These are phyloP conservation scores for Eublepharis macularius DNA, from an alignment of 2,113 vertebrate species.

Conservation along the genomic window DNA sequence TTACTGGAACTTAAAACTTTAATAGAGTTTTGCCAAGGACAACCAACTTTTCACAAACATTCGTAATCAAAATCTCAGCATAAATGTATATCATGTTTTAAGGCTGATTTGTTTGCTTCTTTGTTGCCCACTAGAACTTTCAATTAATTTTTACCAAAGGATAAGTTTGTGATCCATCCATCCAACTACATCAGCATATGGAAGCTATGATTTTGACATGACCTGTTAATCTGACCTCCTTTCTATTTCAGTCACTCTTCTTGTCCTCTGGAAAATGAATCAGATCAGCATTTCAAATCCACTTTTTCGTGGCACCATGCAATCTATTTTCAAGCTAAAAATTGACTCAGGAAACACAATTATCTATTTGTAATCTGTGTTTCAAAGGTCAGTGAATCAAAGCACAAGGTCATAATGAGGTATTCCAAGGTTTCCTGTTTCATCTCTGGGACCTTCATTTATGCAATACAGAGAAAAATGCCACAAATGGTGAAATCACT, in stretches of 20 bases:
- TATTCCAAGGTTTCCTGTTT: not conserved
- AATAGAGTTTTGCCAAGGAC: not conserved
- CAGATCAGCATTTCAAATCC: constrained; percentile 49
- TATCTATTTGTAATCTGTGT: not conserved
- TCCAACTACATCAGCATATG: constrained; percentile 33
- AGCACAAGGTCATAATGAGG: not conserved
- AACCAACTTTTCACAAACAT: not conserved
- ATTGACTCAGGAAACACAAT: constrained; percentile 16
- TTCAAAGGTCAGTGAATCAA: constrained; percentile 2
- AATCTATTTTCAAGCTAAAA: constrained; percentile 49
- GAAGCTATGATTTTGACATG: constrained; percentile 29
- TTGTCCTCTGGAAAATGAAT: constrained; percentile 48
- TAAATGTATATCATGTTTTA: not conserved
- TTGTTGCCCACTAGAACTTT: constrained; percentile 32
- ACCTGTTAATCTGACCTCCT: constrained; percentile 55
- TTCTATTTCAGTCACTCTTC: constrained; percentile 56
- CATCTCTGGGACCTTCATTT: not conserved
- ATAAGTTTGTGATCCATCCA: constrained; percentile 36
- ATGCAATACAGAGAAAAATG: not conserved
- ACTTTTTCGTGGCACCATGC: constrained; percentile 36
- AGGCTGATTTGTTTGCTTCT: not conserved
- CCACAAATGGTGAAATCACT: rapidly evolving
- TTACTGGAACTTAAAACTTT: not conserved
- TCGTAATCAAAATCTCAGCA: not conserved
- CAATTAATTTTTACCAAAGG: constrained; percentile 40